Evolutionary conservation across 2,113 vertebrate genomes (phyloP).

Genomic region (Hypomesus transpacificus): DNA sequence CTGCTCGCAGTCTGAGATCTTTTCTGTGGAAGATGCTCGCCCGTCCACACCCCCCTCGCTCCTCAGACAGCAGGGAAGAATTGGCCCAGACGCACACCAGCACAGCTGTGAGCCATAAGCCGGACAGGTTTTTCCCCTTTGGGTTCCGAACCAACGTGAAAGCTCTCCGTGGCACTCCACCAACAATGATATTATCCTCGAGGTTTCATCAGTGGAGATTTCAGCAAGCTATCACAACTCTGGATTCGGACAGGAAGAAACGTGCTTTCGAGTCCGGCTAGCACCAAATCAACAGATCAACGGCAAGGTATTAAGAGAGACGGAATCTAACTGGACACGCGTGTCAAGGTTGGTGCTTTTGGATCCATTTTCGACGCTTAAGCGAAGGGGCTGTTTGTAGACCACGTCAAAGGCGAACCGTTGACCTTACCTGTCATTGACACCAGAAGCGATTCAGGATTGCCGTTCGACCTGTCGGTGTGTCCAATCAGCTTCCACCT

Average conservation of each 20-base stretch:
- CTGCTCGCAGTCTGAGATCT: no score
- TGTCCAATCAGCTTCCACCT: no score
- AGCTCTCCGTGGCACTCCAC: conserved; percentile 55
- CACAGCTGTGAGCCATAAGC: conserved; percentile 60
- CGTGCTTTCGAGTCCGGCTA: conserved; percentile 49
- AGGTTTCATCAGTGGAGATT: conserved; percentile 67
- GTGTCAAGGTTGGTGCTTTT: no score
- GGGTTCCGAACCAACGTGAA: conserved; percentile 59
- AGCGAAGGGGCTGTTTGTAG: no score
- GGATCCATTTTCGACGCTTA: no score
- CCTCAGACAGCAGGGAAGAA: conserved; percentile 52
- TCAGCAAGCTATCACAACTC: conserved; percentile 62
- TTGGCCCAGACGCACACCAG: conserved; percentile 35
- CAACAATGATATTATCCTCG: conserved; percentile 66
- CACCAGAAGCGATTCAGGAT: background rate
- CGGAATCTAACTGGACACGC: conserved; percentile 40
- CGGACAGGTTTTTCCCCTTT: conserved; percentile 46
- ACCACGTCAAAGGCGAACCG: no score
- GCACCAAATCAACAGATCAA: conserved; percentile 64
- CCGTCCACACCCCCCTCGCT: no score
- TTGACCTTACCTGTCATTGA: conserved; percentile 43
- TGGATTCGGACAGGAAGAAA: conserved; percentile 47
- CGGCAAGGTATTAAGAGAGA: conserved; percentile 50
- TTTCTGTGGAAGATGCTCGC: no score
- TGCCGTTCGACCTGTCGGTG: no score